phyloP scores from a whole-genome alignment of 1,140 invertebrate genomes.

The Babylonia areolata region DNA sequence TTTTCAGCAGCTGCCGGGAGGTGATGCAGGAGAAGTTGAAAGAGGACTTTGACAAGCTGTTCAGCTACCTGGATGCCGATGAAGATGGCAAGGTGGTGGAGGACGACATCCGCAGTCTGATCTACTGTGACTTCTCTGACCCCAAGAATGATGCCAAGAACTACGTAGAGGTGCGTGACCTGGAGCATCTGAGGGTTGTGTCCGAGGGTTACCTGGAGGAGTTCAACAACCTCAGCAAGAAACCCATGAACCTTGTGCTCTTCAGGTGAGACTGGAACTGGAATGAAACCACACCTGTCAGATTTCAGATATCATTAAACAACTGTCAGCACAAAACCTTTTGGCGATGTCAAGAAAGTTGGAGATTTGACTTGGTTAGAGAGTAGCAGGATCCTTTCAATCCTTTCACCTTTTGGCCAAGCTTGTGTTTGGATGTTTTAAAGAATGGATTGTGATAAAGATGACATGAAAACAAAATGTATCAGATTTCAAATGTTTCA shows the following conservation, averaged over 20 bases:
- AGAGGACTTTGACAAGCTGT: slow-evolving; percentile 79
- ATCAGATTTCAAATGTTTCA: no score
- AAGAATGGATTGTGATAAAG: no score
- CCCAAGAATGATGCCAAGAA: slow-evolving; percentile 91
- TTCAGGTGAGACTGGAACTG: slow-evolving; percentile 83
- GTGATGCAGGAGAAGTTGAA: slow-evolving; percentile 76
- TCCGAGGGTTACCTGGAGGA: slow-evolving; percentile 93
- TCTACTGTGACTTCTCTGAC: slow-evolving; percentile 97
- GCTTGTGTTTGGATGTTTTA: no score
- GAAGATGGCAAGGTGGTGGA: slow-evolving; percentile 80
- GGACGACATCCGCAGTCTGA: slow-evolving; percentile 88
- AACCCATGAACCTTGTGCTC: slow-evolving; percentile 96
- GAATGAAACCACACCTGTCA: no score
- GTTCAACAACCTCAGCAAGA: slow-evolving; percentile 97
- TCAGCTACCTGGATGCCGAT: slow-evolving; percentile 77
- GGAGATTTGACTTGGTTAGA: no score
- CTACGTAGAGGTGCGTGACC: slow-evolving; percentile 91
- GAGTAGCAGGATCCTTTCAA: no score
- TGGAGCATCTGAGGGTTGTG: slow-evolving; percentile 87
- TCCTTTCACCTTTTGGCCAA: no score
- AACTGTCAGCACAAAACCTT: no score
- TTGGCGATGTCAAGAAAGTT: no score
- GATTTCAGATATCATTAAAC: no score
- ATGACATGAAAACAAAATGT: no score
- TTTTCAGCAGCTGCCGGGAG: slow-evolving; percentile 80